Conservation (phyloP, 1,140 invertebrate species). For the Dryas iulia region DNA sequence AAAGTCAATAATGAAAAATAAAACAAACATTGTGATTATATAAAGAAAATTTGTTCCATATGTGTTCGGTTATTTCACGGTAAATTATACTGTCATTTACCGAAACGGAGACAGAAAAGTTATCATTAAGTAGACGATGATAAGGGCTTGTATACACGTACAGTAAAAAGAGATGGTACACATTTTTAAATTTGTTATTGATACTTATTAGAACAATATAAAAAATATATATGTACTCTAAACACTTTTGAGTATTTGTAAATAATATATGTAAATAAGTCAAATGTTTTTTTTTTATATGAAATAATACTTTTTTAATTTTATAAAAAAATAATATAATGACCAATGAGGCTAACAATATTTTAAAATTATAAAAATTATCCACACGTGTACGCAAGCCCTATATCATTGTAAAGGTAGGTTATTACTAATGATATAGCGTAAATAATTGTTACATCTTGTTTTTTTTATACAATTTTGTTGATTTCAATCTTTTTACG, state of each 20-base stretch:
- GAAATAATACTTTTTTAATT: background rate
- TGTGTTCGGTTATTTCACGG: slow-evolving; percentile 37
- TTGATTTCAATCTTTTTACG: background rate
- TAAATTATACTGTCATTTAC: slow-evolving; percentile 47
- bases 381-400: background rate
- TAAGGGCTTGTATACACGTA: background rate
- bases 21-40: slow-evolving; percentile 10
- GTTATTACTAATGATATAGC: slow-evolving; percentile 20
- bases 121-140: slow-evolving; percentile 18
- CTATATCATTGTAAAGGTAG: slow-evolving; percentile 13
- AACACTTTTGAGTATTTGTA: background rate
- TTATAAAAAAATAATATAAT: background rate
- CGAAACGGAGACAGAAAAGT: slow-evolving; percentile 32
- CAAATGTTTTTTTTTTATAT: background rate
- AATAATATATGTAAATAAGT: background rate
- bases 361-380: background rate
- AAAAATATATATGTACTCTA: background rate
- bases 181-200: no score
- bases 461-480: slow-evolving; percentile 7
- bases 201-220: no score
- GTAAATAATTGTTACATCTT: slow-evolving; percentile 31
- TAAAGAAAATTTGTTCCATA: slow-evolving; percentile 36
- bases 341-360: background rate
- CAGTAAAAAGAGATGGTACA: no score
- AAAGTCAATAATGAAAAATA: background rate